A percentile compares a stretch with the other conserved stretches of the same genome.
Conservation (phyloP, 2,888 invertebrate species). For the Dusona sp. region DNA sequence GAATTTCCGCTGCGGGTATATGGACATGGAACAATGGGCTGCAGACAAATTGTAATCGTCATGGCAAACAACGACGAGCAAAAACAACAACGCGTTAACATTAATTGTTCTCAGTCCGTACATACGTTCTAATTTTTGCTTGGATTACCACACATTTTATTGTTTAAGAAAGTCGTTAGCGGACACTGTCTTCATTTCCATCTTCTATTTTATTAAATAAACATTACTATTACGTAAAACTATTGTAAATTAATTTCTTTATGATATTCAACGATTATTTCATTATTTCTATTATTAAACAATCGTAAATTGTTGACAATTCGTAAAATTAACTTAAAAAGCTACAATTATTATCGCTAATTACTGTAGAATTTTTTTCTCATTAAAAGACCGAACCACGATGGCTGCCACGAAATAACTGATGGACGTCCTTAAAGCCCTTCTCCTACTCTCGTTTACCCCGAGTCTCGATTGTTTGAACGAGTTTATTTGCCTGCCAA, state of each 20-base stretch:
- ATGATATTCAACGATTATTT: background rate
- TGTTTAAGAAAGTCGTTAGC: background rate
- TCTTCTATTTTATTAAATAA: background rate
- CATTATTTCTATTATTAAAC: background rate
- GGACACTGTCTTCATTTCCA: background rate
- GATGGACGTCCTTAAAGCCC: slow-evolving; percentile 34
- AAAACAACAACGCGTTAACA: slow-evolving; percentile 12
- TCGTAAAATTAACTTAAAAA: background rate
- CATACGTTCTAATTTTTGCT: slow-evolving; percentile 15
- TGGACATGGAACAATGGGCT: slow-evolving; percentile 19
- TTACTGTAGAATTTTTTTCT: background rate
- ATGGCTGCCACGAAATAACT: slow-evolving; percentile 49
- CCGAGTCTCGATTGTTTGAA: slow-evolving; percentile 36
- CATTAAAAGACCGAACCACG: slow-evolving; percentile 8
- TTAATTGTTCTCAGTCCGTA: background rate
- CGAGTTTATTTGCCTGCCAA: slow-evolving; percentile 24
- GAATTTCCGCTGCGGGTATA: slow-evolving; percentile 35
- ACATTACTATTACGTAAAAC: background rate
- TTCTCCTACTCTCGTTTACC: slow-evolving; percentile 15
- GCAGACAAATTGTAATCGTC: slow-evolving; percentile 39
- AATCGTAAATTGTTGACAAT: background rate
- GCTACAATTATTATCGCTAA: background rate
- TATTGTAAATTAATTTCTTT: background rate
- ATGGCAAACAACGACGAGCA: slow-evolving; percentile 29
- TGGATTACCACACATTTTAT: slow-evolving; percentile 10